These are phyloP conservation scores for Parelbella ahira DNA, from an alignment of 2,888 invertebrate genomes.

Conservation along the genomic window DNA sequence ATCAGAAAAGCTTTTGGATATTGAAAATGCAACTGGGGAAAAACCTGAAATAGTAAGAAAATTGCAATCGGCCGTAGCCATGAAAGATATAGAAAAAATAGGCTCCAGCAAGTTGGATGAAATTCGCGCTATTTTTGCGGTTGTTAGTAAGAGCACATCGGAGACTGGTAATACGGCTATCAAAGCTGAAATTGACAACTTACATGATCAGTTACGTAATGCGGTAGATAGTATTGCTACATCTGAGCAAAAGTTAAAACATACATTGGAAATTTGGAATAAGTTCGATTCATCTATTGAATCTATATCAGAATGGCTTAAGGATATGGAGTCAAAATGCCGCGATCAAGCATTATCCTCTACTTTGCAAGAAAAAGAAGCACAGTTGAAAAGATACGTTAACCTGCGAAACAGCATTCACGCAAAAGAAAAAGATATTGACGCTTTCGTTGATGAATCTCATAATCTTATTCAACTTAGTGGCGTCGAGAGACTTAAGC, in stretches of 20 bases:
- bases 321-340: slow-evolving; percentile 90
- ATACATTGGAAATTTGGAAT: slow-evolving; percentile 90
- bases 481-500: slow-evolving; percentile 91
- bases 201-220: slow-evolving; percentile 84
- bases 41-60: slow-evolving; percentile 89
- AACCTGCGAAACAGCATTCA: slow-evolving; percentile 88
- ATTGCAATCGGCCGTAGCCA: slow-evolving; percentile 82
- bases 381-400: slow-evolving; percentile 85
- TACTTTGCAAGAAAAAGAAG: slow-evolving; percentile 89
- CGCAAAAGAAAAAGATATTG: slow-evolving; percentile 91
- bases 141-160: slow-evolving; percentile 89
- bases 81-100: slow-evolving; percentile 84
- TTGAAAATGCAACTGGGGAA: slow-evolving; percentile 91
- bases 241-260: slow-evolving; percentile 86
- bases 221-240: slow-evolving; percentile 84
- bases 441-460: slow-evolving; percentile 93
- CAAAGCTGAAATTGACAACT: slow-evolving; percentile 85
- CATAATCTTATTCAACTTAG: slow-evolving; percentile 91
- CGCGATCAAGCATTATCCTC: slow-evolving; percentile 92
- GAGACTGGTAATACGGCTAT: slow-evolving; percentile 87
- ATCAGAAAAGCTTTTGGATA: slow-evolving; percentile 88
- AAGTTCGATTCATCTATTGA: slow-evolving; percentile 92
- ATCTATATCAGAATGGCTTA: slow-evolving; percentile 91
- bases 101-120: slow-evolving; percentile 84
- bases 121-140: slow-evolving; percentile 83